Evolutionary conservation across 2,888 invertebrate genomes (phyloP).

Genomic region (Clostera curtula): DNA sequence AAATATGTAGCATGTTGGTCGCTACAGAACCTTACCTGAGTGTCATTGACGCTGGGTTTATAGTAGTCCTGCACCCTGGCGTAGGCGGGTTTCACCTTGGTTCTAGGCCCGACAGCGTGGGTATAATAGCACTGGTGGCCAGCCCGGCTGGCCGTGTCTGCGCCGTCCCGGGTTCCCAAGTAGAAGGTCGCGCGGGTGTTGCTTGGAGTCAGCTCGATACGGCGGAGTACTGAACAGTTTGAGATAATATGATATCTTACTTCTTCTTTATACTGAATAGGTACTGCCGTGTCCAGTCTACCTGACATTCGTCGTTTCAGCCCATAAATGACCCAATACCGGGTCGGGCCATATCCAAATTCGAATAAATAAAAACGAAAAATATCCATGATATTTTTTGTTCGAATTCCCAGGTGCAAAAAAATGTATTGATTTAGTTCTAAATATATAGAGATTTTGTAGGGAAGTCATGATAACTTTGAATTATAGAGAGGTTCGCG

Average conservation of each 20-base stretch:
- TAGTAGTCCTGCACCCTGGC: constrained; percentile 79
- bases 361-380: too few relatives aligned
- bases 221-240: constrained; percentile 46
- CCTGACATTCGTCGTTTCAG: too few relatives aligned
- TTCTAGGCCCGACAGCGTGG: constrained; percentile 48
- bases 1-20: too few relatives aligned
- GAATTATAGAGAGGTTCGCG: too few relatives aligned
- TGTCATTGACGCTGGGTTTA: constrained; percentile 68
- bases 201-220: constrained; percentile 48
- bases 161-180: constrained; percentile 35
- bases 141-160: constrained; percentile 15
- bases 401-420: background rate
- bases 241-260: constrained; percentile 2
- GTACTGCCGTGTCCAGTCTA: too few relatives aligned
- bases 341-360: too few relatives aligned
- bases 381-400: too few relatives aligned
- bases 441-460: too few relatives aligned
- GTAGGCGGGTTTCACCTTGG: constrained; percentile 61
- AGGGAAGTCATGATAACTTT: too few relatives aligned
- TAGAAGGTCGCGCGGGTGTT: constrained; percentile 46
- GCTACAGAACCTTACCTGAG: constrained; percentile 51
- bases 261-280: too few relatives aligned
- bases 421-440: too few relatives aligned
- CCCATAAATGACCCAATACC: too few relatives aligned
- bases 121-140: constrained; percentile 45